phyloP scores from a whole-genome alignment of 1,140 invertebrate species.

The Choristoneura fumiferana region DNA sequence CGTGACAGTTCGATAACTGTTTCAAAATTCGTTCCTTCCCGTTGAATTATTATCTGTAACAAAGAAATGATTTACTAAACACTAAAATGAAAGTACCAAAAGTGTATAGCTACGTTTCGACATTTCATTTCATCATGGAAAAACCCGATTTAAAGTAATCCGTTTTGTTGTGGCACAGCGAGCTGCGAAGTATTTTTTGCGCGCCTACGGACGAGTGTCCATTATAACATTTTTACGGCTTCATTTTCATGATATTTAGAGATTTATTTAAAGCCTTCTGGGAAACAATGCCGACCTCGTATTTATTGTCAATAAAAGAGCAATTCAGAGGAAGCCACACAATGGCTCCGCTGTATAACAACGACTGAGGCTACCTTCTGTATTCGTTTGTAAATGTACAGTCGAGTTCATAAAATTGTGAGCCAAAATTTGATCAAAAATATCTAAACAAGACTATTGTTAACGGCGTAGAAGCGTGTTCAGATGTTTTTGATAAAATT shows the following conservation, averaged over 20 bases:
- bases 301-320: conserved; percentile 19
- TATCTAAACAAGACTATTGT: too few relatives aligned
- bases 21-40: not conserved
- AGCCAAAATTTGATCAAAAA: too few relatives aligned
- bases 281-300: conserved; percentile 9
- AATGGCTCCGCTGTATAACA: not conserved
- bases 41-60: conserved; percentile 8
- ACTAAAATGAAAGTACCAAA: too few relatives aligned
- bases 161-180: too few relatives aligned
- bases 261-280: conserved; percentile 15
- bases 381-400: too few relatives aligned
- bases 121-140: too few relatives aligned
- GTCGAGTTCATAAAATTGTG: too few relatives aligned
- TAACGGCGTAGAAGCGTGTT: too few relatives aligned
- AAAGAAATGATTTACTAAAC: not conserved
- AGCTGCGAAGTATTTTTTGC: not conserved
- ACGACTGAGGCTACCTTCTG: not conserved
- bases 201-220: not conserved
- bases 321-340: conserved; percentile 8
- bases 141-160: too few relatives aligned
- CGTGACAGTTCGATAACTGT: not conserved
- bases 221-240: conserved; percentile 7
- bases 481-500: too few relatives aligned
- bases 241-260: conserved; percentile 14
- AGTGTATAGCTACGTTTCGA: too few relatives aligned